Percentiles rank a stretch among this genome's conserved stretches.
Conservation (phyloP, 2,888 invertebrate species). For the Diaprepes abbreviatus region DNA sequence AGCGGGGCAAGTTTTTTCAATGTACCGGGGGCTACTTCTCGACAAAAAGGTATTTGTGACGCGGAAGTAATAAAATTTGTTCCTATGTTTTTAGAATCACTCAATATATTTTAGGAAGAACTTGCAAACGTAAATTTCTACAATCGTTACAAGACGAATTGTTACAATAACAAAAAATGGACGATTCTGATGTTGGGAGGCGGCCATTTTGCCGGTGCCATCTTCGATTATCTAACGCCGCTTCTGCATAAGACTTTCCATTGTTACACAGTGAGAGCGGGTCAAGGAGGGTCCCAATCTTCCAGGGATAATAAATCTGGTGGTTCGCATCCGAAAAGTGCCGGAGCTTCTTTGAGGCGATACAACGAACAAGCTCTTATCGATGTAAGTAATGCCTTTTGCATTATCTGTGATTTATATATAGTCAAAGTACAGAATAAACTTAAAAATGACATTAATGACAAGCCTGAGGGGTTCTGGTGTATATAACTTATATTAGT, state of each 20-base stretch:
- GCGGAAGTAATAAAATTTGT: not conserved
- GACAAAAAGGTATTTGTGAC: constrained; percentile 74
- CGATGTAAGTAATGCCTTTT: constrained; percentile 46
- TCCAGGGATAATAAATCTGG: constrained; percentile 74
- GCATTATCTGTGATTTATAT: no score
- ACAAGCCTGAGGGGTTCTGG: no score
- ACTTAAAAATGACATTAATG: no score
- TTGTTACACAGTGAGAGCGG: constrained; percentile 86
- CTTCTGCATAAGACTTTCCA: constrained; percentile 86
- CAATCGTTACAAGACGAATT: constrained; percentile 59
- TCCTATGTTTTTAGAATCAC: no score
- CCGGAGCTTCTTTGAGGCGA: constrained; percentile 83
- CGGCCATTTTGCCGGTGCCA: constrained; percentile 84
- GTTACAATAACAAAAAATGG: constrained; percentile 70
- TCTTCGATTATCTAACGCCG: constrained; percentile 70
- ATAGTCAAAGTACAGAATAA: no score
- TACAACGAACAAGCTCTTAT: constrained; percentile 82
- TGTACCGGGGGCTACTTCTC: constrained; percentile 81
- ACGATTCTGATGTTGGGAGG: constrained; percentile 87
- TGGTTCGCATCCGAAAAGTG: constrained; percentile 80
- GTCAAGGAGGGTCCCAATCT: constrained; percentile 85
- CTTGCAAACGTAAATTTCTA: constrained; percentile 49
- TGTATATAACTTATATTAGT: no score
- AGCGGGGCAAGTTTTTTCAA: constrained; percentile 78
- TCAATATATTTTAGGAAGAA: constrained; percentile 56